Evolutionary conservation across 2,797 vertebrate species (phyloP), one percentile per base, ranked within the genome.

Genomic region (Trematomus bernacchii): DNA sequence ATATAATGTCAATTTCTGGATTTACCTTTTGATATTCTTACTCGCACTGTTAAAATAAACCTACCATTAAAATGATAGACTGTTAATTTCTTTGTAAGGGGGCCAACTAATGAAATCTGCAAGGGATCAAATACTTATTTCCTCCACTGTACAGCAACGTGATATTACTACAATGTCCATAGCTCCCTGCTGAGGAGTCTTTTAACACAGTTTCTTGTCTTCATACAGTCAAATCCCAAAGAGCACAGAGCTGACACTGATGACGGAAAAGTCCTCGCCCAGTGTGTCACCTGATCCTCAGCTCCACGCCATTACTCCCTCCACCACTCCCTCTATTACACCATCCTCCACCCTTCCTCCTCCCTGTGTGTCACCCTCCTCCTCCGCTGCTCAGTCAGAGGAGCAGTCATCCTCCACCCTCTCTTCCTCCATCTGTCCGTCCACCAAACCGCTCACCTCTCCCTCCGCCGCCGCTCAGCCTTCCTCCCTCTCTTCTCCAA

Each of bases 221-320:
- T 80, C 30, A 16, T 46, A 7, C 84, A 94, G 93, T 85, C 83
- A 92, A 83, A 89, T 93, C 79, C 93, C 93, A 19, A 77, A 89
- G 76, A 91, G 82, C 83, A 92, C 90, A 0, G 92, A 94, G 87
- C 91, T 94, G 65, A 94, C 92, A 0, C 75, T 93, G 83, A 76
- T 82, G 87, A 89, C 86, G 47, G 91, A 85, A n/a, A 66, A n/a
- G 33, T 73, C 59, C 18, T 89, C 84, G 12, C 76, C 77, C 43
- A 65, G 54, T 3, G 66, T 66, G 46, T 73, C 90, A 40, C 71
- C 84, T 19, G 79, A 73, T 23, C 75, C 10, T 40, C 86, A 52
- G n/a, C 72, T n/a, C 42, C 13, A 2, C 1, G 19, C 30, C 60
- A 6, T 42, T 19, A 51, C 83, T 33, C 27, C 86, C 42, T 75